These are phyloP conservation scores for Anabas testudineus DNA, from an alignment of 2,797 vertebrate genomes.

Conservation along the genomic window DNA sequence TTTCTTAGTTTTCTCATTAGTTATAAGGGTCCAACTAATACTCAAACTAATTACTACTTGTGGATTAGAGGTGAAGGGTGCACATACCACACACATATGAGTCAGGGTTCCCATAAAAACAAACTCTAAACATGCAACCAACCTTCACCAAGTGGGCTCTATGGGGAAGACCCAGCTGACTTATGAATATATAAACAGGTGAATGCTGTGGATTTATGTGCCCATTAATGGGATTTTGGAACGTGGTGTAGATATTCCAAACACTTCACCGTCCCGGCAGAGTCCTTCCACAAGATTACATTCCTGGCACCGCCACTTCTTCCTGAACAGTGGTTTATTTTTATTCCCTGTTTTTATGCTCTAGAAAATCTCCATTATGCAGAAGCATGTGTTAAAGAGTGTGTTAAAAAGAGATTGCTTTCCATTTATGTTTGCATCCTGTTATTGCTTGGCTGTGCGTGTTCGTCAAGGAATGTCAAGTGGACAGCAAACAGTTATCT, in stretches of 20 bases:
- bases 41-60: slow-evolving; percentile 62
- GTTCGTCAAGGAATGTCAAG: slow-evolving; percentile 76
- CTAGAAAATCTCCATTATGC: slow-evolving; percentile 56
- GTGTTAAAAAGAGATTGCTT: slow-evolving; percentile 63
- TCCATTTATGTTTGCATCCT: slow-evolving; percentile 61
- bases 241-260: slow-evolving; percentile 65
- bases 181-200: slow-evolving; percentile 75
- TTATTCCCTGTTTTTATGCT: slow-evolving; percentile 56
- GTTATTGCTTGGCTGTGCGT: slow-evolving; percentile 70
- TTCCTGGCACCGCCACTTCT: slow-evolving; percentile 65
- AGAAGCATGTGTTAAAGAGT: slow-evolving; percentile 57
- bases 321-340: slow-evolving; percentile 57
- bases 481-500: slow-evolving; percentile 81
- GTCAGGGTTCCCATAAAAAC: slow-evolving; percentile 30
- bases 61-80: slow-evolving; percentile 58
- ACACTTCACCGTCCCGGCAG: slow-evolving; percentile 71
- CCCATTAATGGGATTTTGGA: slow-evolving; percentile 75
- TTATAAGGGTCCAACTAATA: slow-evolving; percentile 42
- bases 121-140: slow-evolving; percentile 30
- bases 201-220: slow-evolving; percentile 71
- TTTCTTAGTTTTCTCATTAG: slow-evolving; percentile 64
- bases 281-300: slow-evolving; percentile 58
- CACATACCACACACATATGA: slow-evolving; percentile 60
- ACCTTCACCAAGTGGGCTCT: slow-evolving; percentile 20
- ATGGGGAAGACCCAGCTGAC: slow-evolving; percentile 47